Evolutionary conservation across 2,113 vertebrate genomes (phyloP).

Genomic region (Actinemys pallida): DNA sequence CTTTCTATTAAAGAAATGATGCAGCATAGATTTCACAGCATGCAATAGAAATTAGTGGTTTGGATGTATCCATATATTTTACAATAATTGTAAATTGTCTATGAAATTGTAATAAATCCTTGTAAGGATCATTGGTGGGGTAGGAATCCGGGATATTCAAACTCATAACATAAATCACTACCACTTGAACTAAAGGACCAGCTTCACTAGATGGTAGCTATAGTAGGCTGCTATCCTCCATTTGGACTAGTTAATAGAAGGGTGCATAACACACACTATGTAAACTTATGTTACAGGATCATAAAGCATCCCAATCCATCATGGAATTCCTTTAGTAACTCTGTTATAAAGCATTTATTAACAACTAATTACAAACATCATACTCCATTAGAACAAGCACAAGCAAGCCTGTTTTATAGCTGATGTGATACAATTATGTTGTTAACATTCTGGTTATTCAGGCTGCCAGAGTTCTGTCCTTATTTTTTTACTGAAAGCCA

Average conservation of each 20-base stretch:
- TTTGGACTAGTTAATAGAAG: not conserved
- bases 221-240: not conserved
- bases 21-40: not conserved
- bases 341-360: not conserved
- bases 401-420: not conserved
- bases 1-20: not conserved
- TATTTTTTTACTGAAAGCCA: not conserved
- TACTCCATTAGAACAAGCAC: not conserved
- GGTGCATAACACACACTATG: not conserved
- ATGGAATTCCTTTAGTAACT: not conserved
- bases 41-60: not conserved
- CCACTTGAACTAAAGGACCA: not conserved
- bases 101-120: not conserved
- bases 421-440: not conserved
- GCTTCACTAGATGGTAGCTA: not conserved
- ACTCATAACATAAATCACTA: not conserved
- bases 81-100: not conserved
- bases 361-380: not conserved
- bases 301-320: not conserved
- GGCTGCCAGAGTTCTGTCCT: not conserved
- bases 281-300: not conserved
- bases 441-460: not conserved
- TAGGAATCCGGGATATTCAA: not conserved
- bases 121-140: not conserved
- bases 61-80: not conserved